Evolutionary conservation across 2,888 invertebrate species (phyloP).

Genomic region (Alcis repandata): DNA sequence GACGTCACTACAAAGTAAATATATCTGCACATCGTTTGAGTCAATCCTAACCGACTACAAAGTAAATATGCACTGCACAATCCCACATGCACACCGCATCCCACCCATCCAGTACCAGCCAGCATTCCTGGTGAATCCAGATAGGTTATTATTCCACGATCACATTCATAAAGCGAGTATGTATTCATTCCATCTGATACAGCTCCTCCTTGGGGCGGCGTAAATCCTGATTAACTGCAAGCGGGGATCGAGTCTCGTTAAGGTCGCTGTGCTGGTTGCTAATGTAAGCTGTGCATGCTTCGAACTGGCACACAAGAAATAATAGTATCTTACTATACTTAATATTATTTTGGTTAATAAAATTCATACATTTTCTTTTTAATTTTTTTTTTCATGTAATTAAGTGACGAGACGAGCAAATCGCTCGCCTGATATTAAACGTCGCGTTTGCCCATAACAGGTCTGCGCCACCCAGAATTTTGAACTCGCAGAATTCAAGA

Average conservation of each 20-base stretch:
- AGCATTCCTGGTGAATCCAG: slow-evolving; percentile 6
- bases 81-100: slow-evolving; percentile 4
- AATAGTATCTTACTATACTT: too few species aligned
- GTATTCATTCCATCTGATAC: slow-evolving; percentile 54
- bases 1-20: too few species aligned
- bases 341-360: too few species aligned
- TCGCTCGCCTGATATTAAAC: too few species aligned
- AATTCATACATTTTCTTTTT: too few species aligned
- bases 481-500: too few species aligned
- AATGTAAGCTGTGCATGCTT: background rate
- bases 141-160: slow-evolving; percentile 22
- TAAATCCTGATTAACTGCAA: slow-evolving; percentile 57
- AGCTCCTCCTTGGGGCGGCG: slow-evolving; percentile 47
- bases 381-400: too few species aligned
- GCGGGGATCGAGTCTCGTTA: slow-evolving; percentile 10
- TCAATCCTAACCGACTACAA: too few species aligned
- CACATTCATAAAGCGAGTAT: slow-evolving; percentile 50
- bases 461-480: too few species aligned
- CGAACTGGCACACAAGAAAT: background rate
- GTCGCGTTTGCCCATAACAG: too few species aligned
- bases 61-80: background rate
- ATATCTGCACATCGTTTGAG: too few species aligned
- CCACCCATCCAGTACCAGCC: background rate
- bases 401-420: too few species aligned
- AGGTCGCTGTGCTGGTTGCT: background rate